Evolutionary conservation across 2,888 invertebrate genomes (phyloP).

Genomic region (Epsilonema sp.): DNA sequence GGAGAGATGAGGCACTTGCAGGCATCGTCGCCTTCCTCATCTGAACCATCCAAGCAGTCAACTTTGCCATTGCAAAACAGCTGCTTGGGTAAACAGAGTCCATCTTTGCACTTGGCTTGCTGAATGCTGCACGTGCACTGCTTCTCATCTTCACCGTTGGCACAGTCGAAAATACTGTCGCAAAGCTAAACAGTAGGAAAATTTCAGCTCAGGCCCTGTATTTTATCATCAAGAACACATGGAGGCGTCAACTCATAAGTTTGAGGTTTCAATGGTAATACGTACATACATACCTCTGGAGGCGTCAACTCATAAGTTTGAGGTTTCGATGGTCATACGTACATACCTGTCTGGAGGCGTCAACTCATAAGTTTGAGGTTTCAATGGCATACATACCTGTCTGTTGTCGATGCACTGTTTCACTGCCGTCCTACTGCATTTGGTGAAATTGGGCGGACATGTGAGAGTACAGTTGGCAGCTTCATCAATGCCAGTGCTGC

Average conservation of each 20-base stretch:
- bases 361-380: no score
- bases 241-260: no score
- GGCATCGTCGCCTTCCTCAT: neutral
- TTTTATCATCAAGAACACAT: no score
- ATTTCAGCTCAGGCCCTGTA: no score
- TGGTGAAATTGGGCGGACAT: neutral
- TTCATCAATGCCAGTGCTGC: neutral
- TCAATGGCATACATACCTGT: no score
- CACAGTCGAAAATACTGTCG: neutral
- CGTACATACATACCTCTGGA: no score
- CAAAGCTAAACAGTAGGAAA: neutral
- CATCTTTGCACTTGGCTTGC: neutral
- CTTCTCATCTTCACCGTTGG: neutral
- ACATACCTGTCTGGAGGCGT: no score
- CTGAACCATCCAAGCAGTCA: neutral
- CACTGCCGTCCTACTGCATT: neutral
- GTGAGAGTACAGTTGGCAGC: neutral
- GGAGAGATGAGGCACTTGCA: neutral
- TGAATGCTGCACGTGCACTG: neutral
- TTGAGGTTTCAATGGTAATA: no score
- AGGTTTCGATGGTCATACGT: no score
- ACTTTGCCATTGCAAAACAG: neutral
- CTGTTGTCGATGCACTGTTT: neutral
- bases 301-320: no score
- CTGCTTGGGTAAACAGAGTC: neutral